Conservation (phyloP, 2,113 vertebrate species). For the Rhizomys pruinosus region DNA sequence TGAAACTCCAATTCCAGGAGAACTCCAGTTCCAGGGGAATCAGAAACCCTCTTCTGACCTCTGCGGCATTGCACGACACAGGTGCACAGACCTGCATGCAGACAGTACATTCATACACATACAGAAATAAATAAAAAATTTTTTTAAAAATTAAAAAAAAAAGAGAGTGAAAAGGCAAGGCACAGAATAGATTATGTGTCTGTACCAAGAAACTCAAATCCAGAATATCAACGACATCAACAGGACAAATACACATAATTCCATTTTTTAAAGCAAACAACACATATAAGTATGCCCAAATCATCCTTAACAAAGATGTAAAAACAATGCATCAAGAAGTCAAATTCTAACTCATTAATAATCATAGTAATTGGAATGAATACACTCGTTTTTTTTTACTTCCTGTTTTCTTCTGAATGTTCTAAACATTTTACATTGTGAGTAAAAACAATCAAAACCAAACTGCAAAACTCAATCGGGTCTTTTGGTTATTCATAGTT, state of each 20-base stretch:
- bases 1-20: too few species aligned
- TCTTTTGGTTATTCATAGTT: neutral
- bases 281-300: neutral
- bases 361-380: neutral
- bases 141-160: too few species aligned
- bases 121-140: too few species aligned
- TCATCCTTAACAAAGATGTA: neutral
- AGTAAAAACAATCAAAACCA: neutral
- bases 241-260: neutral
- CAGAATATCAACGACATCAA: neutral
- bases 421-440: constrained; percentile 14
- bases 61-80: too few species aligned
- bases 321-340: neutral
- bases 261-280: neutral
- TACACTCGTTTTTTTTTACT: neutral
- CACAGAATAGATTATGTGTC: neutral
- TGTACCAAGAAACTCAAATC: neutral
- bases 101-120: too few species aligned
- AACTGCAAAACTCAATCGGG: neutral
- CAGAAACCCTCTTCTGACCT: too few species aligned
- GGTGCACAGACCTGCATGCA: too few species aligned
- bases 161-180: neutral
- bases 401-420: neutral
- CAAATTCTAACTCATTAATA: constrained; percentile 19
- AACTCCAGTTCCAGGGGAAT: too few species aligned